Conservation (phyloP, 2,113 vertebrate genomes). For the Sinocyclocheilus rhinocerous region DNA sequence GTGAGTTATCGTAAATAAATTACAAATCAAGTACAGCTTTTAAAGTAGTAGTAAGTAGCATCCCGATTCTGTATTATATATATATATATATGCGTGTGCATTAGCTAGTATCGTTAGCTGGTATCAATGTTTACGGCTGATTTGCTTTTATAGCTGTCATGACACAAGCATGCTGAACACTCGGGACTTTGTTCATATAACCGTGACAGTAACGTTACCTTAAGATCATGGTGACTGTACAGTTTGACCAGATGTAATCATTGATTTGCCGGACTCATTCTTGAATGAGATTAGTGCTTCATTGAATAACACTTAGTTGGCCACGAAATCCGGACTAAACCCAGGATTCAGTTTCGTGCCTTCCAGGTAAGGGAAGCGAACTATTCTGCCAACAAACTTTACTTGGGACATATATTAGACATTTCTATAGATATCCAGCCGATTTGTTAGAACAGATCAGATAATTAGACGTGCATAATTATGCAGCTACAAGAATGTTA, state of each 20-base stretch:
- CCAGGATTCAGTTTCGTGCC: not conserved
- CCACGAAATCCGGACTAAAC: not conserved
- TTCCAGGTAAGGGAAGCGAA: slow-evolving; percentile 5
- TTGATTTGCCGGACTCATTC: not conserved
- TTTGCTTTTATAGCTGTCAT: not conserved
- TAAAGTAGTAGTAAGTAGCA: not conserved
- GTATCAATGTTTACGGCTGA: not conserved
- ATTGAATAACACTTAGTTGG: not conserved
- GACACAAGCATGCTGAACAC: not conserved
- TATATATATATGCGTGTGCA: not conserved
- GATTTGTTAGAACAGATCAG: not conserved
- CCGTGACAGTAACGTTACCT: not conserved
- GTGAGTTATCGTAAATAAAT: not conserved
- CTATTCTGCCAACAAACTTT: not conserved
- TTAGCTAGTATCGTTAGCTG: not conserved
- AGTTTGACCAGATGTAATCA: not conserved
- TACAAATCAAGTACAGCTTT: not conserved
- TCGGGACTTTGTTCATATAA: not conserved
- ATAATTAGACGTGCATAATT: not conserved
- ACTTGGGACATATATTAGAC: too few relatives aligned
- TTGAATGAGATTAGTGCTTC: not conserved
- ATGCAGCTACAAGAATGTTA: not conserved
- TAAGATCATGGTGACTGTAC: not conserved
- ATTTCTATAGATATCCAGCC: not conserved
- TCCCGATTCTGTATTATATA: not conserved